Percentiles rank a stretch among this genome's conserved stretches.
These are phyloP conservation scores for Benthosema pterotum DNA, from an alignment of 2,797 vertebrate species.

Conservation along the genomic window DNA sequence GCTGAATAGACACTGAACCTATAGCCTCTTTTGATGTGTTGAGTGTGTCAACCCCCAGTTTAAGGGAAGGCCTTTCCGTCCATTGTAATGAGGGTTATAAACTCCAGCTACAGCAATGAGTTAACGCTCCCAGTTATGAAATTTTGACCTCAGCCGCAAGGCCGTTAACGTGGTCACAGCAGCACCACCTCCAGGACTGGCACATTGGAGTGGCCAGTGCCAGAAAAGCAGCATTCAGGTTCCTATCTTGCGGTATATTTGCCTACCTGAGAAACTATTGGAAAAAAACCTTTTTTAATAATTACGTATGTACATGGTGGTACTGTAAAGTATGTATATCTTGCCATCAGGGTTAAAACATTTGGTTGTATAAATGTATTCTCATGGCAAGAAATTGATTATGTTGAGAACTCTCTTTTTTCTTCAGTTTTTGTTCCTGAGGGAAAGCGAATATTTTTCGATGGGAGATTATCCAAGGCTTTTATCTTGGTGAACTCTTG, in stretches of 20 bases:
- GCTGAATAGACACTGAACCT: conserved; percentile 17
- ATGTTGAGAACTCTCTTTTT: conserved; percentile 58
- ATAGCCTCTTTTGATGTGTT: background rate
- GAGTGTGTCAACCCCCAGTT: conserved; percentile 53
- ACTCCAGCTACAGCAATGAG: conserved; percentile 50
- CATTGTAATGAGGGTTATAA: conserved; percentile 37
- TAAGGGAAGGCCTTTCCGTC: conserved; percentile 69
- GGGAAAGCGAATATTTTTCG: conserved; percentile 65
- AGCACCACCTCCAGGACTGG: conserved; percentile 57
- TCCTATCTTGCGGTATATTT: conserved; percentile 81
- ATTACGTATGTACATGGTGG: conserved; percentile 74
- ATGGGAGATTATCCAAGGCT: conserved; percentile 72
- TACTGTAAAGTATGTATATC: conserved; percentile 80
- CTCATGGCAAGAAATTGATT: conserved; percentile 61
- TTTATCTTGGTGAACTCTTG: conserved; percentile 77
- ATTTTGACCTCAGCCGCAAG: conserved; percentile 67
- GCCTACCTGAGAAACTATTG: conserved; percentile 71
- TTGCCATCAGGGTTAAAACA: conserved; percentile 83
- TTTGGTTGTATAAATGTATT: conserved; percentile 79
- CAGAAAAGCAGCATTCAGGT: conserved; percentile 79
- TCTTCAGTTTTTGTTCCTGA: conserved; percentile 62
- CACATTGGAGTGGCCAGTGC: conserved; percentile 60
- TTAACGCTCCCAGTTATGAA: conserved; percentile 52
- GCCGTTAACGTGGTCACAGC: conserved; percentile 50
- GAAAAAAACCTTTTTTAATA: conserved; percentile 67